These are phyloP conservation scores for Drymodes brunneopygia DNA, from an alignment of 2,113 vertebrate genomes.

Conservation along the genomic window DNA sequence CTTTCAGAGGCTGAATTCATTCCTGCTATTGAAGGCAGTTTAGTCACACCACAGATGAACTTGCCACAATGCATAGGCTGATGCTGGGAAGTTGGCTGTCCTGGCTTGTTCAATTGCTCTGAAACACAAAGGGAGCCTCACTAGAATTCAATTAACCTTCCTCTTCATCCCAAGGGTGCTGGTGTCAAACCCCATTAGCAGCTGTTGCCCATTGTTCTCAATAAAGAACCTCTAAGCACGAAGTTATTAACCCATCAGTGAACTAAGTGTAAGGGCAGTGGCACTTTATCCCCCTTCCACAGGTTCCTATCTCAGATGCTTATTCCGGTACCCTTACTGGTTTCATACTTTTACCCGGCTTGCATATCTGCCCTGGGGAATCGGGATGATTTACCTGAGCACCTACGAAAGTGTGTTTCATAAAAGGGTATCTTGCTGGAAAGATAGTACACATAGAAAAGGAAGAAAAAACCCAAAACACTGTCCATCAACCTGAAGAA, in stretches of 20 bases:
- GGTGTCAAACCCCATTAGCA: not conserved
- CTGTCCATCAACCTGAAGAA: not conserved
- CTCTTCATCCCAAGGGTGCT: not conserved
- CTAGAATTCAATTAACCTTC: constrained; percentile 31
- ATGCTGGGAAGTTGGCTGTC: not conserved
- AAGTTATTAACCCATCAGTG: constrained; percentile 23
- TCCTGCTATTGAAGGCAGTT: not conserved
- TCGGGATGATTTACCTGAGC: not conserved
- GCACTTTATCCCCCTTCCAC: not conserved
- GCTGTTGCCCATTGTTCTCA: constrained; percentile 4
- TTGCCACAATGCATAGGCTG: not conserved
- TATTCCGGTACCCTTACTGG: not conserved
- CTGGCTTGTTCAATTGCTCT: constrained; percentile 2
- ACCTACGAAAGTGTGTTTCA: not conserved
- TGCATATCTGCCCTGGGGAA: not conserved
- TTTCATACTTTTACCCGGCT: not conserved
- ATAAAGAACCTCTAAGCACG: not conserved
- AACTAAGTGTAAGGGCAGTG: not conserved
- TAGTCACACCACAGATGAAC: not conserved
- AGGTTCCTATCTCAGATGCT: not conserved
- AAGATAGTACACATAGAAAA: not conserved
- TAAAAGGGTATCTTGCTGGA: not conserved
- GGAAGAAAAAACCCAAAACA: not conserved
- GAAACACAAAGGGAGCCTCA: not conserved
- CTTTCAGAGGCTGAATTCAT: not conserved